Evolutionary conservation across 2,888 invertebrate genomes (phyloP).

Genomic region (Mesodorylaimus sp.): DNA sequence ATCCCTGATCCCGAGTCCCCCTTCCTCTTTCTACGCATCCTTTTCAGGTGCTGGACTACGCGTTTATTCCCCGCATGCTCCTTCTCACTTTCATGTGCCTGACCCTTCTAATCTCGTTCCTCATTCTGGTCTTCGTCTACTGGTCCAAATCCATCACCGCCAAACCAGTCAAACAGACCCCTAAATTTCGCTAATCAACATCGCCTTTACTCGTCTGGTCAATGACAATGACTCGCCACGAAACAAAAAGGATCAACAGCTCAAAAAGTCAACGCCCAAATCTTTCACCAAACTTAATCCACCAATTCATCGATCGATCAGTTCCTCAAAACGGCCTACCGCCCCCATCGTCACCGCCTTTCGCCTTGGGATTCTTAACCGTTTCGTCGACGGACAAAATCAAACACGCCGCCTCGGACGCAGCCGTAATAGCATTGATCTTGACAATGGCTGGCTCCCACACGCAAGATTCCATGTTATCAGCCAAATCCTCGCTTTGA

Average conservation of each 20-base stretch:
- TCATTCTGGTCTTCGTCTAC: background rate
- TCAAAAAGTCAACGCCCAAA: too few relatives aligned
- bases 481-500: conserved; percentile 71
- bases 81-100: conserved; percentile 1
- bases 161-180: too few relatives aligned
- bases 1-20: background rate
- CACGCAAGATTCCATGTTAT: conserved; percentile 78
- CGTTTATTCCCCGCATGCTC: conserved; percentile 3
- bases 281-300: too few relatives aligned
- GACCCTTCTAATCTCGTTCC: background rate
- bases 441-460: conserved; percentile 97
- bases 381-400: conserved; percentile 95
- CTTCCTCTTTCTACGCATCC: background rate
- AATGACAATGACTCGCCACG: too few relatives aligned
- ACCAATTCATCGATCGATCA: too few relatives aligned
- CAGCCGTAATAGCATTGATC: conserved; percentile 85
- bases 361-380: conserved; percentile 57
- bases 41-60: conserved; percentile 1
- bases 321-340: too few relatives aligned
- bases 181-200: too few relatives aligned
- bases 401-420: conserved; percentile 79
- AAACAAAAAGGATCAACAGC: too few relatives aligned
- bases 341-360: too few relatives aligned
- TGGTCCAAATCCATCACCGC: background rate
- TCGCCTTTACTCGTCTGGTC: too few relatives aligned